phyloP scores from a whole-genome alignment of 2,797 vertebrate genomes.

The Paramormyrops hopkinsi region DNA sequence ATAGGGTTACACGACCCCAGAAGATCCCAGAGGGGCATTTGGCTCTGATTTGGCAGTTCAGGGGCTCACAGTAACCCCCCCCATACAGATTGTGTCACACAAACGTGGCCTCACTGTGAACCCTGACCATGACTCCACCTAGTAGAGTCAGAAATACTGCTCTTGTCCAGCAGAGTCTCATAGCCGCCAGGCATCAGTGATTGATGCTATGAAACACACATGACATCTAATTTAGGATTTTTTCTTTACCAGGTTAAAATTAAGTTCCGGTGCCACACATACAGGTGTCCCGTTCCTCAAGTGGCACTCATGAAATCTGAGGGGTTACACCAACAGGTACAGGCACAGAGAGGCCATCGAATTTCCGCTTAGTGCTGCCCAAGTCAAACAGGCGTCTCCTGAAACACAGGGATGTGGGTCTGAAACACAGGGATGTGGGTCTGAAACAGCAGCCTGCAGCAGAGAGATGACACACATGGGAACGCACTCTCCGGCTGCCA shows the following conservation, averaged over 20 bases:
- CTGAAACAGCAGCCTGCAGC: not conserved
- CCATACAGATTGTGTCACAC: not conserved
- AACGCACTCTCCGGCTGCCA: not conserved
- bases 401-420: not conserved
- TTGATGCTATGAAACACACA: not conserved
- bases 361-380: not conserved
- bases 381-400: not conserved
- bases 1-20: not conserved
- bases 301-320: not conserved
- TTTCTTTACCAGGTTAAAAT: not conserved
- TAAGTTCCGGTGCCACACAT: not conserved
- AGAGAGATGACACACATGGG: slow-evolving; percentile 19
- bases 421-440: not conserved
- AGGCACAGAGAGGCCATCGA: not conserved
- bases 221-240: not conserved
- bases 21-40: not conserved
- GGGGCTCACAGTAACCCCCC: not conserved
- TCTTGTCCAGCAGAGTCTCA: not conserved
- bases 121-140: not conserved
- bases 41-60: not conserved
- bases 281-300: not conserved
- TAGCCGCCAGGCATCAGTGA: not conserved
- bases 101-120: not conserved
- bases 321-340: not conserved
- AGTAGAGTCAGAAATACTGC: not conserved